Base-by-base conservation (phyloP, 2,797 vertebrate species). In the Lithobates pipiens region DNA sequence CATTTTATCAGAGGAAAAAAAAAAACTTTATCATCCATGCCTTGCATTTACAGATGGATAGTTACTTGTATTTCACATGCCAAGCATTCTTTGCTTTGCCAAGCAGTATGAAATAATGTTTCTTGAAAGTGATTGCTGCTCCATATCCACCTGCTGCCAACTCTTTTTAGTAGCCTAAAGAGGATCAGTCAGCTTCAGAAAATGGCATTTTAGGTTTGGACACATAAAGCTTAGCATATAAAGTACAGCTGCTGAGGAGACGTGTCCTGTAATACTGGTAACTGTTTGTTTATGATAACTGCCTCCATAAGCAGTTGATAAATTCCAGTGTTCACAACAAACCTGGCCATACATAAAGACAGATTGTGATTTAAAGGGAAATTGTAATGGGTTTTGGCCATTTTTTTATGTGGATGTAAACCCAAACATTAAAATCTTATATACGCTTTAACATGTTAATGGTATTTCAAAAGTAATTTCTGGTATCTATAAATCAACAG, bases 51-150 rank as follows among this genome's bases (percentile, higher is more conserved):
- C 81, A 86, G 90, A 89, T 91, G 86, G 90, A 90, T 42, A 76
- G 89, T 73, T 88, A 88, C 88, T 92, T 91, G 88, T 91, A 89
- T 88, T 90, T 88, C 80, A 84, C 88, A 85, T 87, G 88, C 91
- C 91, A 90, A 75, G 86, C 85, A 85, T 67, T 87, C 84, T 89
- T 90, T 68, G 10, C 21, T 77, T 71, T 93, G 90, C 92, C 92
- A 93, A 90, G 88, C 92, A 93, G 85, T 90, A 89, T 91, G 91
- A 88, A 78, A 91, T 90, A 89, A 87, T 27, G 80, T 89, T 90
- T 86, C 82, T 88, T 90, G 87, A 88, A 91, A 88, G 88, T 77
- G 87, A 54, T 84, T 27, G 54, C 74, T 72, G 86, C 79, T 89
- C 88, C 61, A 75, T 44, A 50, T 80, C 79, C 86, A 63, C 86